Conservation (phyloP, 2,797 vertebrate genomes). For the Florisuga fusca region DNA sequence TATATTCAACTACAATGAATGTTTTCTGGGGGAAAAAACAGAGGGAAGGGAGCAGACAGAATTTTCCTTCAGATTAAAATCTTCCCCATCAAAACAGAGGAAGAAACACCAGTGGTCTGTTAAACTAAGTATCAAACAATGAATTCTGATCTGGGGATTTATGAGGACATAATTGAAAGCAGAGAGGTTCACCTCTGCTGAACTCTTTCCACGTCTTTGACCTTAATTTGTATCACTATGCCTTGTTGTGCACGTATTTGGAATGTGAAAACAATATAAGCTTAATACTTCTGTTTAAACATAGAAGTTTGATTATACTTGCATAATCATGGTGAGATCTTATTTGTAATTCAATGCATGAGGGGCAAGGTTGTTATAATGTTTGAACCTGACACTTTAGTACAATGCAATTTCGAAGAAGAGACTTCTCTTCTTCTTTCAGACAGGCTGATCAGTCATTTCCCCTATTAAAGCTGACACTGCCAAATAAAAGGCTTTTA, state of each 20-base stretch:
- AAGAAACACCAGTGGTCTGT: neutral
- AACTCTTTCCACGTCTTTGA: neutral
- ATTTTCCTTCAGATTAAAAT: neutral
- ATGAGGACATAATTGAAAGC: neutral
- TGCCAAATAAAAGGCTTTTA: slow-evolving; percentile 67
- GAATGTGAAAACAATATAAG: neutral
- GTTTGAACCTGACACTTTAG: slow-evolving; percentile 44
- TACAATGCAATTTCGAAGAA: slow-evolving; percentile 51
- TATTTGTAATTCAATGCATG: slow-evolving; percentile 30
- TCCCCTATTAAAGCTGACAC: slow-evolving; percentile 51
- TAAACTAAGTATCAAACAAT: neutral
- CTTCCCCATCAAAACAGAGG: neutral
- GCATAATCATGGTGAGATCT: neutral
- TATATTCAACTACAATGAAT: neutral
- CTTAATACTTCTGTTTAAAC: neutral
- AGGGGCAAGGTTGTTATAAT: slow-evolving; percentile 9
- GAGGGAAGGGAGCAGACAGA: neutral
- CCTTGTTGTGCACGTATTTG: neutral
- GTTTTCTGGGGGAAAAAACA: neutral
- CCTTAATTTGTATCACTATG: neutral
- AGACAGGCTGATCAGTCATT: slow-evolving; percentile 50
- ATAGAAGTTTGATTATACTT: neutral
- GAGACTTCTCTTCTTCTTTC: slow-evolving; percentile 58
- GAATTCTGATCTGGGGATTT: neutral
- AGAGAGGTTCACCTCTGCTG: neutral